These are phyloP conservation scores for Chaetura pelagica DNA, from an alignment of 2,113 vertebrate species.

Conservation along the genomic window DNA sequence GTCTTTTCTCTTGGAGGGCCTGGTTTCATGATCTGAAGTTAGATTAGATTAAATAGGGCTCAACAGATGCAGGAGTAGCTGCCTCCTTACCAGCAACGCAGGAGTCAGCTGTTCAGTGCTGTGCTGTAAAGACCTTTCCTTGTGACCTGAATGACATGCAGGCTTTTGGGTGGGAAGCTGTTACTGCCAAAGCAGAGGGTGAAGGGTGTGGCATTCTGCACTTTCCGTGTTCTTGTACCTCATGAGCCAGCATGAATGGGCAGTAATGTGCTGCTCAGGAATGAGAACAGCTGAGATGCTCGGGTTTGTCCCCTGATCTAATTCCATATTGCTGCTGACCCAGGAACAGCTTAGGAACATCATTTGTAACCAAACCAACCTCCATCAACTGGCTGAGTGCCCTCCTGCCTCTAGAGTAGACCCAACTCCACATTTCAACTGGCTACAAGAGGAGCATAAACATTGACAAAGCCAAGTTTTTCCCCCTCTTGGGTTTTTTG, in stretches of 20 bases:
- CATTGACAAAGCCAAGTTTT: background rate
- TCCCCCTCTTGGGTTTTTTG: fast-evolving
- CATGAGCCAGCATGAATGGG: background rate
- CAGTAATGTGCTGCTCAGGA: background rate
- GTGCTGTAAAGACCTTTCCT: background rate
- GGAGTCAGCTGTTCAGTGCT: fast-evolving
- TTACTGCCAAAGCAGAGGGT: background rate
- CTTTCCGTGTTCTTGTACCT: background rate
- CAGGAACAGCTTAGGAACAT: background rate
- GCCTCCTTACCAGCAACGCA: background rate
- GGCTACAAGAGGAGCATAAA: background rate
- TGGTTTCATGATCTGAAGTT: background rate
- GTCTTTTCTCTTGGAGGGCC: background rate
- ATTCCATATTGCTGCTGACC: background rate
- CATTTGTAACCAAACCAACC: background rate
- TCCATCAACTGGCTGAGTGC: fast-evolving
- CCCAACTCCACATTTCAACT: background rate
- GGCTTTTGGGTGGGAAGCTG: background rate
- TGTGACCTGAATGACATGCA: background rate
- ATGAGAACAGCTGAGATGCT: background rate
- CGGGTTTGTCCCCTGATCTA: background rate
- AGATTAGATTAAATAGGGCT: background rate
- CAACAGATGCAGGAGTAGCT: background rate
- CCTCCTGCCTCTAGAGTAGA: background rate
- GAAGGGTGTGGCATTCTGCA: background rate